These are phyloP conservation scores for Aporrectodea caliginosa DNA, from an alignment of 1,140 invertebrate species.

Conservation along the genomic window DNA sequence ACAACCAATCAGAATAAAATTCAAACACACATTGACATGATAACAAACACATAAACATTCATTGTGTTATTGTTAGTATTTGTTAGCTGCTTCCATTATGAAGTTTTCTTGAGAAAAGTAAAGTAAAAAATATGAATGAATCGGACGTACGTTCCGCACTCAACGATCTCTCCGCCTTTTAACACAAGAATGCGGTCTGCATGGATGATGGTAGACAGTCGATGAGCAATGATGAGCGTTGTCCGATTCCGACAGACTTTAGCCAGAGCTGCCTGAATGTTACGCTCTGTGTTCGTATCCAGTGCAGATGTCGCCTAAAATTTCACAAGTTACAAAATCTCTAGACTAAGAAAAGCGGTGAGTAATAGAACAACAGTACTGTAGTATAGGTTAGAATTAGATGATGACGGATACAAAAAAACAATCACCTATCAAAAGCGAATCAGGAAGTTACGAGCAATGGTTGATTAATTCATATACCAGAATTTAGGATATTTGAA, in stretches of 20 bases:
- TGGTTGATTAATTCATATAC: too few relatives aligned
- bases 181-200: slow-evolving; percentile 89
- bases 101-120: neutral
- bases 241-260: slow-evolving; percentile 71
- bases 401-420: too few relatives aligned
- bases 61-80: neutral
- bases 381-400: too few relatives aligned
- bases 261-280: slow-evolving; percentile 50
- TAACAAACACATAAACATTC: neutral
- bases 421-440: too few relatives aligned
- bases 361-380: too few relatives aligned
- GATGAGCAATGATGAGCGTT: slow-evolving; percentile 85
- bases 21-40: neutral
- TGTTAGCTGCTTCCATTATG: neutral
- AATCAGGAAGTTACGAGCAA: too few relatives aligned
- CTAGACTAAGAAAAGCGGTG: too few relatives aligned
- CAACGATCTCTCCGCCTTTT: slow-evolving; percentile 83
- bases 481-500: too few relatives aligned
- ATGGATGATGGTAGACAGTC: slow-evolving; percentile 84
- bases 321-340: slow-evolving; percentile 16
- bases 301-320: slow-evolving; percentile 54
- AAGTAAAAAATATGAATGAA: neutral
- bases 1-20: neutral
- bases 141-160: slow-evolving; percentile 72
- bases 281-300: slow-evolving; percentile 55